phyloP scores from a whole-genome alignment of 2,888 invertebrate genomes.

The Hydrotaea cyrtoneurina region DNA sequence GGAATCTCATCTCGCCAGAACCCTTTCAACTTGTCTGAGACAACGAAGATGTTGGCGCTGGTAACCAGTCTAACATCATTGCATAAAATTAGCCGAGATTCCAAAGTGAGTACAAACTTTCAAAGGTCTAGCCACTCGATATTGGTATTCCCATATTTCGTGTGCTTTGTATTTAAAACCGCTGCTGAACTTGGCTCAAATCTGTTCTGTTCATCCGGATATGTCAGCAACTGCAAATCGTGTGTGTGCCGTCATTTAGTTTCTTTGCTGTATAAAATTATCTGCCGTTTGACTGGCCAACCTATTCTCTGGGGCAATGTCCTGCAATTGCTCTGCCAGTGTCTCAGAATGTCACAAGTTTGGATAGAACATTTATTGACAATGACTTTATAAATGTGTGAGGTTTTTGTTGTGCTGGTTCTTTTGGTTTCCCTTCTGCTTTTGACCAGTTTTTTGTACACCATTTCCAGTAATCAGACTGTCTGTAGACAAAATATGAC shows the following conservation, averaged over 20 bases:
- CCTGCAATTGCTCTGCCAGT: slow-evolving; percentile 46
- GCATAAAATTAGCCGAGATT: slow-evolving; percentile 48
- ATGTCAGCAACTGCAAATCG: neutral
- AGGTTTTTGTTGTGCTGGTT: slow-evolving; percentile 39
- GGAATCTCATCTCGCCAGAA: too few species aligned
- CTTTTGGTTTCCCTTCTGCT: slow-evolving; percentile 6
- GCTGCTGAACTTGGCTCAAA: slow-evolving; percentile 49
- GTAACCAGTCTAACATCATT: too few species aligned
- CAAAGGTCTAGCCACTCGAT: slow-evolving; percentile 40
- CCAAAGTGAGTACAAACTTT: slow-evolving; percentile 41
- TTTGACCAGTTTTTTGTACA: slow-evolving; percentile 23
- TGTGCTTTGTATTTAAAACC: neutral
- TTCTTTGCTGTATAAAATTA: slow-evolving; percentile 37
- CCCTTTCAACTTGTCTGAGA: too few species aligned
- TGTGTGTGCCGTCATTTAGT: slow-evolving; percentile 34
- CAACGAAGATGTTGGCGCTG: too few species aligned
- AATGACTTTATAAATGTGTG: slow-evolving; percentile 52
- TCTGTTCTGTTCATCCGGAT: neutral
- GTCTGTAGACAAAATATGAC: slow-evolving; percentile 67
- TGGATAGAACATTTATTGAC: slow-evolving; percentile 52
- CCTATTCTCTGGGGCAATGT: slow-evolving; percentile 44
- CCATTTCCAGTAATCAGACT: slow-evolving; percentile 49
- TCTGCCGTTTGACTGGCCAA: neutral
- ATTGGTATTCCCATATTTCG: slow-evolving; percentile 10
- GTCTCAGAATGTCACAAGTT: slow-evolving; percentile 49